Percentiles rank a stretch among this genome's conserved stretches.
These are phyloP conservation scores for Rhagium mordax DNA, from an alignment of 2,888 invertebrate species.

Conservation along the genomic window DNA sequence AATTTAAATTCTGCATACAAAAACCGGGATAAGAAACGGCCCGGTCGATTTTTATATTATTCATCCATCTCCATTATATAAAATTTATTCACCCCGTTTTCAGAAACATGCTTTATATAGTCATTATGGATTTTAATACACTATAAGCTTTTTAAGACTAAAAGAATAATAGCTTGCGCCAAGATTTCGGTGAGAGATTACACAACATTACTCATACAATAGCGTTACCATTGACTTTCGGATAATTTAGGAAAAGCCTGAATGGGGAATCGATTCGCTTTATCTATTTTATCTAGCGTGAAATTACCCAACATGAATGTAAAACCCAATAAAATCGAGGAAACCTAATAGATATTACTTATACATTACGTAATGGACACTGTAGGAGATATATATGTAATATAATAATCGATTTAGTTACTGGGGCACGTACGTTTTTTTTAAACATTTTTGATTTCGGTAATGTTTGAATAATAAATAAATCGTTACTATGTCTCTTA, in stretches of 20 bases:
- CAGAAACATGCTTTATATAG: slow-evolving; percentile 51
- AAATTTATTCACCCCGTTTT: slow-evolving; percentile 55
- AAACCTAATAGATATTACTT: neutral
- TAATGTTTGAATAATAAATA: no score
- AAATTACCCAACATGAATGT: neutral
- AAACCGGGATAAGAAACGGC: slow-evolving; percentile 18
- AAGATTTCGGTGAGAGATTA: slow-evolving; percentile 30
- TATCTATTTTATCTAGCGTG: slow-evolving; percentile 3
- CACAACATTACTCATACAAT: slow-evolving; percentile 29
- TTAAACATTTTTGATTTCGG: no score
- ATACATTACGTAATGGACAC: neutral
- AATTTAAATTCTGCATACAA: slow-evolving; percentile 32
- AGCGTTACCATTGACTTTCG: slow-evolving; percentile 18
- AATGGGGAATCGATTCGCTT: slow-evolving; percentile 23
- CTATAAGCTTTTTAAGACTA: slow-evolving; percentile 39
- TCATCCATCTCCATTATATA: slow-evolving; percentile 57
- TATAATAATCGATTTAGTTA: no score
- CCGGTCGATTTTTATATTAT: slow-evolving; percentile 51
- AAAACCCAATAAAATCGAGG: neutral
- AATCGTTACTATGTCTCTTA: no score
- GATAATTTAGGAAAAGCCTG: slow-evolving; percentile 20
- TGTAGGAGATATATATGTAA: no score
- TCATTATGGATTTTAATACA: slow-evolving; percentile 52
- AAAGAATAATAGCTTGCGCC: slow-evolving; percentile 32
- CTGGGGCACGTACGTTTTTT: no score